Evolutionary conservation across 2,113 vertebrate species (phyloP).

Genomic region (Uria lomvia): DNA sequence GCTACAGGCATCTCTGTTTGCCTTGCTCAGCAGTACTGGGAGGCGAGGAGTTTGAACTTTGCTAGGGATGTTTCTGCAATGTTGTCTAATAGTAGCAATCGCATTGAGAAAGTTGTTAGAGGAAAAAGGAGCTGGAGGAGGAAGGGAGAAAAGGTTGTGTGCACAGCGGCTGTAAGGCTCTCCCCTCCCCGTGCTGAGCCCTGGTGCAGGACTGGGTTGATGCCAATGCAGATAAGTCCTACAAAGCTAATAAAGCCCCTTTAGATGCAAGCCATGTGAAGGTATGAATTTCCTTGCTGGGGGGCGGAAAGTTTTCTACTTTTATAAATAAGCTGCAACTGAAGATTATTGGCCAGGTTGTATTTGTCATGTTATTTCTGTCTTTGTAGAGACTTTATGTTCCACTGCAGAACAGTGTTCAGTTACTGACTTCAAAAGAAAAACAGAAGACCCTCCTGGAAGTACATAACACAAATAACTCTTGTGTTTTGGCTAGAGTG

Average conservation of each 20-base stretch:
- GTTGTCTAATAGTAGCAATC: background rate
- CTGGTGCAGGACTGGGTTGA: background rate
- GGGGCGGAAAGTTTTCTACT: background rate
- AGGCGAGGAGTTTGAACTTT: background rate
- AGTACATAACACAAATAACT: background rate
- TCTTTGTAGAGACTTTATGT: background rate
- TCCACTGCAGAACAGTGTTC: background rate
- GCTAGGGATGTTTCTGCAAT: background rate
- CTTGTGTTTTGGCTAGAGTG: background rate
- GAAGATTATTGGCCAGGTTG: background rate
- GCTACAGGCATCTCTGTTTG: background rate
- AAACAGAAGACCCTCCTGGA: background rate
- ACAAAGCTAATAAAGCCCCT: background rate
- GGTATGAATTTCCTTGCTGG: background rate
- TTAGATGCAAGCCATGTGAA: background rate
- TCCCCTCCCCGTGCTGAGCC: background rate
- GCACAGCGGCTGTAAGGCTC: fast-evolving
- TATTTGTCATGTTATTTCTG: background rate
- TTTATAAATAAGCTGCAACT: background rate
- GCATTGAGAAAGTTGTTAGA: background rate
- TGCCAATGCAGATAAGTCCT: background rate
- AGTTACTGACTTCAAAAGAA: background rate
- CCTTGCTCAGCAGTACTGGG: background rate
- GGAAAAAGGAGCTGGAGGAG: background rate
- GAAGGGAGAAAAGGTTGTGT: background rate